Base-by-base conservation (phyloP, 2,797 vertebrate species). In the Pseudotriccus pelzelni region DNA sequence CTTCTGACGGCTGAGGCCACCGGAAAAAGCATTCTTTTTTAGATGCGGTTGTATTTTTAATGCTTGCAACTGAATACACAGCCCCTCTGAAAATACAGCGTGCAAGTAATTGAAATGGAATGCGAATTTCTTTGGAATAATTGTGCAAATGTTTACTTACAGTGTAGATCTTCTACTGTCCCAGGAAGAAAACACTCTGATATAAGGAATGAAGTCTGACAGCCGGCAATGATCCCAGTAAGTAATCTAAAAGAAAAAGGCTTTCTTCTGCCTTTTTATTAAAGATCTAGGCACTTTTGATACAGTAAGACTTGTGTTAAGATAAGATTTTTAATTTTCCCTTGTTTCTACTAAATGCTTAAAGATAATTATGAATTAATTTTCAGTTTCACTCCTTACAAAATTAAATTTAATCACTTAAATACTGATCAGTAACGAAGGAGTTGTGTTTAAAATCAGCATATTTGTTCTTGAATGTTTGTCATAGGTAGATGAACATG, bases 1-100 rank as follows among this genome's bases (percentile, higher is more conserved):
- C 89, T 95, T 80, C 82, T 91, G 87, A 86, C 2, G 11, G 70
- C 68, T 90, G 91, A 94, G 89, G 89, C 86, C 90, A 95, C 90
- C 87, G 72, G 90, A 87, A 94, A 94, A 97, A 87, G 9, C 67
- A 44, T 85, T 92, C 82, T 93, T 53, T 60, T 76, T 86, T 80
- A 90, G 52, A 93, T 36, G 55, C 0, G 0, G 66, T 53, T 96
- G 73, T 84, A 70, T 80, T 73, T 90, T 84, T 91, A 93, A 80
- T 89, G 76, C 37, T 58, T 83, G 55, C 82, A 72, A 95, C 46
- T 89, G 87, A 87, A 92, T 56, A 78, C 49, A 59, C 39, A 79
- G 13, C 22, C 2, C n/a, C 32, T 67, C 78, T 41, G 80, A 89
- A 90, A 91, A 90, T 81, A 59, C 60, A n/a, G 72, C 52, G 55